These are phyloP conservation scores for Himalopsyche phryganea DNA, from an alignment of 1,140 invertebrate genomes.

Conservation along the genomic window DNA sequence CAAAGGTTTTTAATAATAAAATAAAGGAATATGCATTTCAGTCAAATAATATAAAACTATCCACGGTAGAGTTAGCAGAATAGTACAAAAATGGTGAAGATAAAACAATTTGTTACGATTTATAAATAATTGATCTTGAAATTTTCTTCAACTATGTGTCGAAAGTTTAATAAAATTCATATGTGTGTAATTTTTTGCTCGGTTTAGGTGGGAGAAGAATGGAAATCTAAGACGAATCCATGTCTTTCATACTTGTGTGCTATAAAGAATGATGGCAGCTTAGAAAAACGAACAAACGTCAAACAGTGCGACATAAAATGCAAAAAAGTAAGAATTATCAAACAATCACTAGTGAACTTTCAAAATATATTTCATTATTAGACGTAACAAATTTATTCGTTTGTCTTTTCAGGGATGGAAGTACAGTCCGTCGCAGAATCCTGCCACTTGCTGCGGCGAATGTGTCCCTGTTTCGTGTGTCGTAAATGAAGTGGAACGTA, in stretches of 20 bases:
- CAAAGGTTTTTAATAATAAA: no score
- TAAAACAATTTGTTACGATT: no score
- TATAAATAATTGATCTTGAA: no score
- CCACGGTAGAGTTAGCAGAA: no score
- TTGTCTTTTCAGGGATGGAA: constrained; percentile 48
- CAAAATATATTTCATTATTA: neutral
- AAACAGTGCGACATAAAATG: constrained; percentile 43
- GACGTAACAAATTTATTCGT: no score
- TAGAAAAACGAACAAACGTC: constrained; percentile 46
- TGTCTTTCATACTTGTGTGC: constrained; percentile 56
- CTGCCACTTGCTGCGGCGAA: constrained; percentile 62
- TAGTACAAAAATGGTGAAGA: no score
- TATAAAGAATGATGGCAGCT: constrained; percentile 41
- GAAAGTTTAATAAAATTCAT: no score
- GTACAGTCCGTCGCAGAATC: constrained; percentile 38
- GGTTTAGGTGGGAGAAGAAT: constrained; percentile 53
- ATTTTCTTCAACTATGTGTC: no score
- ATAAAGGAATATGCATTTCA: no score
- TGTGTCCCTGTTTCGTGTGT: constrained; percentile 63
- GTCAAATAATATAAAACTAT: no score
- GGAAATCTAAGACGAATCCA: constrained; percentile 52
- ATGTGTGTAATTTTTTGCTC: no score
- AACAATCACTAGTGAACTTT: neutral
- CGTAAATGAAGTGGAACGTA: constrained; percentile 47
- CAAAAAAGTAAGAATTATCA: constrained; percentile 10